A percentile compares a stretch with the other conserved stretches of the same genome.
Evolutionary conservation across 2,113 vertebrate genomes (phyloP).

Genomic region (Mirza zaza): DNA sequence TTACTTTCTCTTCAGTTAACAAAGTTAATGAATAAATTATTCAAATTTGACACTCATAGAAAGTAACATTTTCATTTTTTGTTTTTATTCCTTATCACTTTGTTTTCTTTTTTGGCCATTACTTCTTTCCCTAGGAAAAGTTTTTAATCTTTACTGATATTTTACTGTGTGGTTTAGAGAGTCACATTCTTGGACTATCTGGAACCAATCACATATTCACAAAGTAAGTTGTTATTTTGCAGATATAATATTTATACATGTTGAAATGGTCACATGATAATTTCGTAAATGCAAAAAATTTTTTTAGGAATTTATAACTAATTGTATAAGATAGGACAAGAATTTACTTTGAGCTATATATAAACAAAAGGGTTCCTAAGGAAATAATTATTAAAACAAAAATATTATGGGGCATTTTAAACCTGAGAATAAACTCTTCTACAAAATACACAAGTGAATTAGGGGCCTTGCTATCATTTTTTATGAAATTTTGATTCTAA

Average conservation of each 20-base stretch:
- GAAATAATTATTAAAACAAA: constrained; percentile 12
- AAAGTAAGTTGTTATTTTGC: neutral
- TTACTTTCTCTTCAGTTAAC: constrained; percentile 56
- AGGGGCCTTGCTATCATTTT: neutral
- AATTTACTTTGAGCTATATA: neutral
- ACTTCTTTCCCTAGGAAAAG: neutral
- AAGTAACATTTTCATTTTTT: constrained; percentile 43
- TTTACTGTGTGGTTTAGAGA: constrained; percentile 51
- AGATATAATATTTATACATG: neutral
- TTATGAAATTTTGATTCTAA: constrained; percentile 36
- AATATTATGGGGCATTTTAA: neutral
- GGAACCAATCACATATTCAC: neutral
- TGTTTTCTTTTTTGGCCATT: constrained; percentile 57
- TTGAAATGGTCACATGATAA: neutral
- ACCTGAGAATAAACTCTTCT: constrained; percentile 17
- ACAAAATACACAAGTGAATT: neutral
- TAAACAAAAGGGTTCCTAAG: neutral
- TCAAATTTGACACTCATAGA: constrained; percentile 49
- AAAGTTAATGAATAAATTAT: constrained; percentile 65
- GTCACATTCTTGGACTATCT: constrained; percentile 6
- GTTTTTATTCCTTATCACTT: constrained; percentile 33
- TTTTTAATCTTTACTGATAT: constrained; percentile 51
- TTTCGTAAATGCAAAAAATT: neutral
- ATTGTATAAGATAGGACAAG: constrained; percentile 17
- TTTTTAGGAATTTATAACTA: neutral